phyloP scores from a whole-genome alignment of 2,888 invertebrate species.

The Agrochola lychnidis region DNA sequence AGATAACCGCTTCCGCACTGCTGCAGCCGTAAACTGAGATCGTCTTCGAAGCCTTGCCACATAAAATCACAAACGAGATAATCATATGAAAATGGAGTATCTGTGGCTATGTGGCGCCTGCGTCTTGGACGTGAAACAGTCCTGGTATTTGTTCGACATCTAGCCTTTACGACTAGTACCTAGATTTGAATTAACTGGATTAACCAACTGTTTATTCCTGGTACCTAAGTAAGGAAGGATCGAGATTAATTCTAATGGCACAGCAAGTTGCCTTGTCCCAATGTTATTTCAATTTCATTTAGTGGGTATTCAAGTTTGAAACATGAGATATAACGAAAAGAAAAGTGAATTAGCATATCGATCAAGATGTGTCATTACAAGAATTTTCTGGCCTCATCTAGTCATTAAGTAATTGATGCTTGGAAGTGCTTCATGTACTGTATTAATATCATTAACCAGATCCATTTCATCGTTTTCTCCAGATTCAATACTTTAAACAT shows the following conservation, averaged over 20 bases:
- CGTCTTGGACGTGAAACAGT: constrained; percentile 24
- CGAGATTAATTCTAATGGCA: background rate
- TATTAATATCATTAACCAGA: background rate
- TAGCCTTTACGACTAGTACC: constrained; percentile 1
- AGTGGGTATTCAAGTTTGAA: background rate
- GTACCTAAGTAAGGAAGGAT: background rate
- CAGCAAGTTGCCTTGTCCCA: background rate
- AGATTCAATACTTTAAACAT: background rate
- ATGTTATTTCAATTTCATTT: background rate
- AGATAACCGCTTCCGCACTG: constrained; percentile 50
- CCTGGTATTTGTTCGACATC: constrained; percentile 34
- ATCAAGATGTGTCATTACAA: background rate
- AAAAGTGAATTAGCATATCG: background rate
- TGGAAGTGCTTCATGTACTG: background rate
- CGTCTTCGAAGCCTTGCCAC: constrained; percentile 37
- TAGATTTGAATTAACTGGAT: background rate
- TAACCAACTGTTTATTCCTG: constrained; percentile 7
- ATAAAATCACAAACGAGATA: constrained; percentile 58
- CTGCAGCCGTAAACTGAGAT: constrained; percentile 37
- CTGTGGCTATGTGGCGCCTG: constrained; percentile 38
- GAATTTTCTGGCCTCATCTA: background rate
- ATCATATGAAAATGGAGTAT: constrained; percentile 57
- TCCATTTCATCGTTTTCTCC: background rate
- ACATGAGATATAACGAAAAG: background rate
- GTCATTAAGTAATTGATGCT: background rate